Percentiles rank a stretch among this genome's conserved stretches.
phyloP scores from a whole-genome alignment of 2,797 vertebrate species.

The Paratrypauchen microcephalus region DNA sequence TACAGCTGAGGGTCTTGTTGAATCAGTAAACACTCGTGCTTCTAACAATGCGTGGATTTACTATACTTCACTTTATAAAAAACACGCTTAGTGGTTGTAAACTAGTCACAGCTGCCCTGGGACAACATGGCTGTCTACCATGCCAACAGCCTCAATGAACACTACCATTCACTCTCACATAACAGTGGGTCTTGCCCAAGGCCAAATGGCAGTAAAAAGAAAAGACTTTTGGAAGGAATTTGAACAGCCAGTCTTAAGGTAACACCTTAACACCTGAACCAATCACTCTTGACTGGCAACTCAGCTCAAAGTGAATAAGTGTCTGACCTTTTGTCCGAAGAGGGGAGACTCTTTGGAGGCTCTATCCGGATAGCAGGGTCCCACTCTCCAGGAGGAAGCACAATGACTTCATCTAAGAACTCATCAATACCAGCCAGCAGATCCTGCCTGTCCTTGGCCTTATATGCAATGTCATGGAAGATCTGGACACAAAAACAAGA shows the following conservation, averaged over 20 bases:
- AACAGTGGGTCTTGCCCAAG: not conserved
- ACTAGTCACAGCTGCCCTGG: not conserved
- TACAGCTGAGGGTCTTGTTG: constrained; percentile 8
- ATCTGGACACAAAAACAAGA: constrained; percentile 74
- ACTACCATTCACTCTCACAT: not conserved
- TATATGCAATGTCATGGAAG: constrained; percentile 98
- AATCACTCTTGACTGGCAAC: not conserved
- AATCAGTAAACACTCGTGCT: not conserved
- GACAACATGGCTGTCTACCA: not conserved
- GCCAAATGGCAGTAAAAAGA: not conserved
- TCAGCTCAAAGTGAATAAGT: not conserved
- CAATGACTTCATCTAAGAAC: constrained; percentile 97
- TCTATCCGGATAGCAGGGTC: constrained; percentile 98
- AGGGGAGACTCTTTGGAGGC: constrained; percentile 92
- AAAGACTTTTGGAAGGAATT: not conserved
- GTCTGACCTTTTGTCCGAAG: constrained; percentile 92
- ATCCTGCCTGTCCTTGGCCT: constrained; percentile 95
- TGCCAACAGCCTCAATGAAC: not conserved
- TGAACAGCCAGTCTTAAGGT: not conserved
- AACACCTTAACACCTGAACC: not conserved
- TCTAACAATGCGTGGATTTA: not conserved
- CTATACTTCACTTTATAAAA: not conserved
- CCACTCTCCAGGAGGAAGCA: constrained; percentile 97
- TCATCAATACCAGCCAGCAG: constrained; percentile 96
- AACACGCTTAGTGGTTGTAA: not conserved